Conservation (phyloP, 2,888 invertebrate genomes). For the Teinopalpus imperialis region DNA sequence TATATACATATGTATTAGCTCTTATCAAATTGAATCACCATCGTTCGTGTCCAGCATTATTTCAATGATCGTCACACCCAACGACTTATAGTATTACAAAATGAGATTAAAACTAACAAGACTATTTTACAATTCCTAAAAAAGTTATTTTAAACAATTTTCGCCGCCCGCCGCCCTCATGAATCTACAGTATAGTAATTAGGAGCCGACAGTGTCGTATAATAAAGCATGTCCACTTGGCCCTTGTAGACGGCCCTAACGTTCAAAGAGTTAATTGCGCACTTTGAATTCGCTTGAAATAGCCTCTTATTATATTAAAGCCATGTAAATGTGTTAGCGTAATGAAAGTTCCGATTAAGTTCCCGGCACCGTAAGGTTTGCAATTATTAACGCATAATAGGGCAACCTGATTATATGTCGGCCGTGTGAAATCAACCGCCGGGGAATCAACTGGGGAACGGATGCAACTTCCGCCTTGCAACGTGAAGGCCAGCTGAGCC, state of each 20-base stretch:
- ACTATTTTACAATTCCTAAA: too few relatives aligned
- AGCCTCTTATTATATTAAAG: slow-evolving; percentile 15
- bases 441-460: too few relatives aligned
- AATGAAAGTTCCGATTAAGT: slow-evolving; percentile 10
- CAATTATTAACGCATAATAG: not conserved
- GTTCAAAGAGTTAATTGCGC: slow-evolving; percentile 10
- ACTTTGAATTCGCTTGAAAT: slow-evolving; percentile 12
- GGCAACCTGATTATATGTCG: slow-evolving; percentile 3
- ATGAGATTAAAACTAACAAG: too few relatives aligned
- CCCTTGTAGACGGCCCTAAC: not conserved
- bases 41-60: too few relatives aligned
- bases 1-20: too few relatives aligned
- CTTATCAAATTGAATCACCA: too few relatives aligned
- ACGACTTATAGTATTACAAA: too few relatives aligned
- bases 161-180: too few relatives aligned
- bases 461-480: too few relatives aligned
- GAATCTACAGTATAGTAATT: not conserved
- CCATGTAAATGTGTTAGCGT: slow-evolving; percentile 7
- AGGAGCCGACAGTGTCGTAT: not conserved
- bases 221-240: not conserved
- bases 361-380: slow-evolving; percentile 3
- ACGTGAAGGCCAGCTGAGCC: too few relatives aligned
- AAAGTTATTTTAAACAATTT: too few relatives aligned
- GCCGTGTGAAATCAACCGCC: not conserved
- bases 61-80: too few relatives aligned